phyloP scores from a whole-genome alignment of 1,140 invertebrate genomes.

The Meloidogyne exigua region DNA sequence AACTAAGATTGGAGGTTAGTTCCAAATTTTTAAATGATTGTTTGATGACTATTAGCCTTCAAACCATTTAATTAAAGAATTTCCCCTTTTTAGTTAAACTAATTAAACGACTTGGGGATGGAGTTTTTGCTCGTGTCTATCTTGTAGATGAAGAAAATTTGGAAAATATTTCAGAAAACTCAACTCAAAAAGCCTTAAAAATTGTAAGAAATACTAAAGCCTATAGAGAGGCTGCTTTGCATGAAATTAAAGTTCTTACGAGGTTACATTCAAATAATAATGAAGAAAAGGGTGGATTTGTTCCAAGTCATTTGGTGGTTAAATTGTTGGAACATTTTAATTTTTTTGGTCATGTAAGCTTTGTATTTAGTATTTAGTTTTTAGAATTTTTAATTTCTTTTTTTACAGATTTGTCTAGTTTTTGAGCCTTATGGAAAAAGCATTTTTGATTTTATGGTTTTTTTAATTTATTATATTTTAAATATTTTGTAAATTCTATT shows the following conservation, averaged over 20 bases:
- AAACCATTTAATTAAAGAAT: no score
- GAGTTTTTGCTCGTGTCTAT: background rate
- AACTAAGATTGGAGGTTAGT: background rate
- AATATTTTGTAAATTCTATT: background rate
- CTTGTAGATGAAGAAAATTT: background rate
- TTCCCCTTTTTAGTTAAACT: background rate
- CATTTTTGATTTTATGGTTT: slow-evolving; percentile 89
- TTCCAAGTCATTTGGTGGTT: background rate
- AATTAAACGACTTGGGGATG: background rate
- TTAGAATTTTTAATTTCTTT: background rate
- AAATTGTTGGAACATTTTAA: slow-evolving; percentile 80
- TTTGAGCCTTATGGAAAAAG: slow-evolving; percentile 97
- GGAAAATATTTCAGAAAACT: background rate
- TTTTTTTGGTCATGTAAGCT: slow-evolving; percentile 88
- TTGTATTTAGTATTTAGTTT: background rate
- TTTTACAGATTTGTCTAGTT: slow-evolving; percentile 76
- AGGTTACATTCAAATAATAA: background rate
- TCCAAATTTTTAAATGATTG: no score
- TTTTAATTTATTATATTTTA: background rate
- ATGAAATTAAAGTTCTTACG: background rate
- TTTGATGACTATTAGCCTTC: no score
- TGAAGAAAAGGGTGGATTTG: background rate
- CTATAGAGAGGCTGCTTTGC: background rate
- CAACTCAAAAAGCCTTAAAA: background rate
- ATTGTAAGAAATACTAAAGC: background rate